Evolutionary conservation across 2,888 invertebrate genomes (phyloP).

Genomic region (Cryptus viduatorius): DNA sequence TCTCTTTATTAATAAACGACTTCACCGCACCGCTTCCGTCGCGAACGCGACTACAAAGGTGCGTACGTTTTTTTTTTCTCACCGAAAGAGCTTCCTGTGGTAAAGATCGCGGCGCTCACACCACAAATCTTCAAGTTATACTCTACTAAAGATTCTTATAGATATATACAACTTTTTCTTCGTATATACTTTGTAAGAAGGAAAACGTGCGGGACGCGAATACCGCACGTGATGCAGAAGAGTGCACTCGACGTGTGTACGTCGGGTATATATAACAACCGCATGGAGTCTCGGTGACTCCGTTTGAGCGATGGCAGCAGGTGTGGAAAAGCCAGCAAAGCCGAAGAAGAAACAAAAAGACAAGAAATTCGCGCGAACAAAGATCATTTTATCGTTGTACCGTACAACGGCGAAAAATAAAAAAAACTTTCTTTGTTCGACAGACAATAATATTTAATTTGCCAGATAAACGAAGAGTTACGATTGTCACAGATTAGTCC

Average conservation of each 20-base stretch:
- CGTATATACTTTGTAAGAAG: slow-evolving; percentile 54
- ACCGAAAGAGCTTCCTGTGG: slow-evolving; percentile 41
- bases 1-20: slow-evolving; percentile 32
- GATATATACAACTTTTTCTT: slow-evolving; percentile 15
- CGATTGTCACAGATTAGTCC: neutral
- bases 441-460: neutral
- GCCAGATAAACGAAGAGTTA: slow-evolving; percentile 9
- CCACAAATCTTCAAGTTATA: slow-evolving; percentile 17
- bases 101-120: slow-evolving; percentile 23
- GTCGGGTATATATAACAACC: neutral
- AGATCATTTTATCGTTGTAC: slow-evolving; percentile 45
- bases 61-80: slow-evolving; percentile 11
- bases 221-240: slow-evolving; percentile 58
- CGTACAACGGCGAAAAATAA: neutral
- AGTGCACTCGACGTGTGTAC: slow-evolving; percentile 27
- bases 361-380: slow-evolving; percentile 15
- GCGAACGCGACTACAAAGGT: slow-evolving; percentile 41
- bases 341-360: slow-evolving; percentile 40
- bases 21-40: slow-evolving; percentile 54
- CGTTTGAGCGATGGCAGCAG: slow-evolving; percentile 53
- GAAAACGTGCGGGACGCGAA: slow-evolving; percentile 62
- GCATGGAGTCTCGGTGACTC: slow-evolving; percentile 4
- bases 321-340: slow-evolving; percentile 47
- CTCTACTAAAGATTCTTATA: slow-evolving; percentile 10
- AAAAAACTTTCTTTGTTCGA: slow-evolving; percentile 18